Evolutionary conservation across 1,140 invertebrate genomes (phyloP), one percentile per base, ranked within the genome.

Genomic region (Lepidurus couesii): DNA sequence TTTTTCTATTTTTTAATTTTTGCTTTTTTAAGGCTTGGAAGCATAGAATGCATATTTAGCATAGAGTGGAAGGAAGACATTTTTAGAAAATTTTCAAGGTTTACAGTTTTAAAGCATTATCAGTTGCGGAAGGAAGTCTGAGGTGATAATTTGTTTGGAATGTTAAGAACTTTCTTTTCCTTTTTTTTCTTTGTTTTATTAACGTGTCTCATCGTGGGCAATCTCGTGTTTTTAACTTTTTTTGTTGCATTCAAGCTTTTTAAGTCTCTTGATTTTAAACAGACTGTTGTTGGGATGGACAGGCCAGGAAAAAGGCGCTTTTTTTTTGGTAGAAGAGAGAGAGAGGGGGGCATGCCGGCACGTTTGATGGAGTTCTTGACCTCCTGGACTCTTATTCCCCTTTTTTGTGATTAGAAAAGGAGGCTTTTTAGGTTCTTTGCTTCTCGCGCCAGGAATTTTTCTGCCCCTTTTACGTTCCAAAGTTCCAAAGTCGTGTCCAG

Each of bases 301-400:
- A 65, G 53, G 13, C 9, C 21, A 34, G 34, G 45, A 47, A 47
- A 47, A 47, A 47, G 0, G 21, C 0, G 8, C 8, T 1, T 65
- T 65, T 65, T 65, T 65, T 11, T 65, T 65, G 7, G 34, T 34
- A 34, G 34, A 34, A 34, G 34, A 34, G 34, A 34, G 34, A 34
- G 34, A 34, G 34, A 34, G 13, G 53, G 47, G 53, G 21, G 53
- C 53, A 65, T 65, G 53, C 53, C 53, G 53, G 53, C 53, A 65
- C 53, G 53, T 65, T 65, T 65, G 53, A 65, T 65, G 53, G 53
- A 65, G 53, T 65, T 65, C 53, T 65, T 65, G 53, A 65, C 53
- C 53, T 65, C 53, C 53, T 65, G 53, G 53, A 13, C 21, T 65
- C 53, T 65, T 65, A 65, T 65, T 65, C 53, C 34, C 34, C 21